These are phyloP conservation scores for Danio kyathit DNA, from an alignment of 2,797 vertebrate genomes.

Conservation along the genomic window DNA sequence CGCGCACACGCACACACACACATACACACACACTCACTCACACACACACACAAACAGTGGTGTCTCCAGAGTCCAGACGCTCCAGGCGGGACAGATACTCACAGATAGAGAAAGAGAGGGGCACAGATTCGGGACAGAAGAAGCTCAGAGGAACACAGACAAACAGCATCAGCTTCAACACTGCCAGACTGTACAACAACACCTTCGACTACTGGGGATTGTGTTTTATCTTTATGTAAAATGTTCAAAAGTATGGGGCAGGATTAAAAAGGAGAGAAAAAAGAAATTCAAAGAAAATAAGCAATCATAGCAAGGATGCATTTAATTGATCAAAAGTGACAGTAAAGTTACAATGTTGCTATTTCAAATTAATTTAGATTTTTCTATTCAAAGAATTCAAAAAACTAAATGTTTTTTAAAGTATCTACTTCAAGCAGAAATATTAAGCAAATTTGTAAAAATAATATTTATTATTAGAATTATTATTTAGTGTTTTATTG, in stretches of 20 bases:
- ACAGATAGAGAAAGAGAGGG: slow-evolving; percentile 70
- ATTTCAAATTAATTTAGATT: not conserved
- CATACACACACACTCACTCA: slow-evolving; percentile 47
- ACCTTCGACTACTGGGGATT: too few relatives aligned
- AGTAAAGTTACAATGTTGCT: not conserved
- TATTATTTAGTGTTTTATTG: not conserved
- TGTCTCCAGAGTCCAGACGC: slow-evolving; percentile 52
- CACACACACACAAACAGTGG: slow-evolving; percentile 54
- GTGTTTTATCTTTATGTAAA: too few relatives aligned
- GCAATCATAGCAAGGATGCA: not conserved
- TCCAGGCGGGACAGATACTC: slow-evolving; percentile 73
- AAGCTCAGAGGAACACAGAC: slow-evolving; percentile 76
- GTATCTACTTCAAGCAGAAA: not conserved
- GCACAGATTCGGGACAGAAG: slow-evolving; percentile 69
- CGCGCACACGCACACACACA: slow-evolving; percentile 33
- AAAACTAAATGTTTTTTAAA: too few relatives aligned
- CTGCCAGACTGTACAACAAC: slow-evolving; percentile 33
- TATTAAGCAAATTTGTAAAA: not conserved
- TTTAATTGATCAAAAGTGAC: not conserved
- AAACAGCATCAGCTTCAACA: slow-evolving; percentile 74
- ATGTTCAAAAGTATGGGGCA: too few relatives aligned
- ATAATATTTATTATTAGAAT: too few relatives aligned
- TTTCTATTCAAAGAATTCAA: not conserved
- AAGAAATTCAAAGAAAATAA: too few relatives aligned
- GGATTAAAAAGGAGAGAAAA: too few relatives aligned